Evolutionary conservation across 2,888 invertebrate species (phyloP).

Genomic region (Diachrysia chrysitis): DNA sequence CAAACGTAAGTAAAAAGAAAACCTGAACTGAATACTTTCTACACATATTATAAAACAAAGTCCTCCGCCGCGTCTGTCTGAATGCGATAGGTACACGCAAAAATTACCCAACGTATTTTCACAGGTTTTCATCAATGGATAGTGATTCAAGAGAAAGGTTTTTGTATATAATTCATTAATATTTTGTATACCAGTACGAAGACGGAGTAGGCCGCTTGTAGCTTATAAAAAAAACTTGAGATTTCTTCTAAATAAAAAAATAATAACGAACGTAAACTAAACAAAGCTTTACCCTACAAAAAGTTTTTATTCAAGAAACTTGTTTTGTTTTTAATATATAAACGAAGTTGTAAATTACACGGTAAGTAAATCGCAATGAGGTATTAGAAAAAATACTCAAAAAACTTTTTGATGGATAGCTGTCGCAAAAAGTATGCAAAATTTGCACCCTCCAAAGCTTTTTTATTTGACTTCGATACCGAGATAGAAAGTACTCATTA

Average conservation of each 20-base stretch:
- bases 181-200: no score
- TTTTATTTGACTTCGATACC: slow-evolving; percentile 69
- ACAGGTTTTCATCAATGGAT: no score
- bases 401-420: slow-evolving; percentile 55
- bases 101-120: no score
- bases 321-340: slow-evolving; percentile 28
- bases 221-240: neutral
- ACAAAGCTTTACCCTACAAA: slow-evolving; percentile 33
- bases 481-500: slow-evolving; percentile 75
- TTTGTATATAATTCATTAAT: no score
- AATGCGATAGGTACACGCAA: no score
- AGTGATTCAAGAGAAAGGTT: no score
- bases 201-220: no score
- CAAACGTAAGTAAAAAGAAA: no score
- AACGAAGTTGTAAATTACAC: slow-evolving; percentile 75
- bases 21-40: no score
- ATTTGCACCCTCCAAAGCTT: slow-evolving; percentile 42
- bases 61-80: no score
- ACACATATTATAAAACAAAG: no score
- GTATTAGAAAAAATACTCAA: slow-evolving; percentile 41
- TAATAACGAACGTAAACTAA: slow-evolving; percentile 38
- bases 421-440: slow-evolving; percentile 64
- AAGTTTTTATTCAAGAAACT: slow-evolving; percentile 32
- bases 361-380: slow-evolving; percentile 67
- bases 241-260: slow-evolving; percentile 9